These are phyloP conservation scores for Acipenser oxyrinchus DNA, from an alignment of 2,797 vertebrate species.

Conservation along the genomic window DNA sequence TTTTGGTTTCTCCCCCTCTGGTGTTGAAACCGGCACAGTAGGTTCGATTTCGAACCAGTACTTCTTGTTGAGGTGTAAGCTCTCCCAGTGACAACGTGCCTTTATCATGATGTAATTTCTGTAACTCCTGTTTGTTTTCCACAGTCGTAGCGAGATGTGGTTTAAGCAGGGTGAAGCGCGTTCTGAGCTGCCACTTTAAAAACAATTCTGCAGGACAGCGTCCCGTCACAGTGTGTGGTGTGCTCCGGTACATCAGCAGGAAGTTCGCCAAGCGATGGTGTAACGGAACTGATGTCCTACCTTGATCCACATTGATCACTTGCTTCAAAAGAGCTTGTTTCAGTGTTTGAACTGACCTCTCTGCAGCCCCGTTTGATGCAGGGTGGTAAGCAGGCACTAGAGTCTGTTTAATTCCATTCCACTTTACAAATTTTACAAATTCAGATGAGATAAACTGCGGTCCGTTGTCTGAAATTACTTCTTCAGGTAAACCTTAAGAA, in stretches of 20 bases:
- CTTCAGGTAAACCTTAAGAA: slow-evolving; percentile 9
- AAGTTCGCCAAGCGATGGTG: slow-evolving; percentile 2
- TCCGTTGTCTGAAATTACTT: background rate
- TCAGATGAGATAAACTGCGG: slow-evolving; percentile 4
- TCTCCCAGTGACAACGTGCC: background rate
- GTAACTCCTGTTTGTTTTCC: slow-evolving; percentile 9
- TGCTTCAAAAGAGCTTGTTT: slow-evolving; percentile 4
- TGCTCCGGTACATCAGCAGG: slow-evolving; percentile 9
- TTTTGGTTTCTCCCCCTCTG: no score
- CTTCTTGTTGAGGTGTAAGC: no score
- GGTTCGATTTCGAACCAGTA: no score
- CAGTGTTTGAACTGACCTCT: slow-evolving; percentile 3
- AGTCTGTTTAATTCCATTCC: slow-evolving; percentile 10
- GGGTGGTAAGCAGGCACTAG: slow-evolving; percentile 9
- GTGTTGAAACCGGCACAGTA: no score
- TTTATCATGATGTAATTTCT: slow-evolving; percentile 1
- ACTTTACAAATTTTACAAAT: background rate
- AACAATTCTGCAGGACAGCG: background rate
- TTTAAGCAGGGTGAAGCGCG: slow-evolving; percentile 4
- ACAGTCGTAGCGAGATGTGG: background rate
- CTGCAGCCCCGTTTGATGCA: slow-evolving; percentile 1
- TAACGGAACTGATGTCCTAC: background rate
- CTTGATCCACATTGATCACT: background rate
- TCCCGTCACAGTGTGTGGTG: slow-evolving; percentile 6
- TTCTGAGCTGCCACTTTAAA: slow-evolving; percentile 4